These are phyloP conservation scores for Cryptosula pallasiana DNA, from an alignment of 2,888 invertebrate genomes.

Conservation along the genomic window DNA sequence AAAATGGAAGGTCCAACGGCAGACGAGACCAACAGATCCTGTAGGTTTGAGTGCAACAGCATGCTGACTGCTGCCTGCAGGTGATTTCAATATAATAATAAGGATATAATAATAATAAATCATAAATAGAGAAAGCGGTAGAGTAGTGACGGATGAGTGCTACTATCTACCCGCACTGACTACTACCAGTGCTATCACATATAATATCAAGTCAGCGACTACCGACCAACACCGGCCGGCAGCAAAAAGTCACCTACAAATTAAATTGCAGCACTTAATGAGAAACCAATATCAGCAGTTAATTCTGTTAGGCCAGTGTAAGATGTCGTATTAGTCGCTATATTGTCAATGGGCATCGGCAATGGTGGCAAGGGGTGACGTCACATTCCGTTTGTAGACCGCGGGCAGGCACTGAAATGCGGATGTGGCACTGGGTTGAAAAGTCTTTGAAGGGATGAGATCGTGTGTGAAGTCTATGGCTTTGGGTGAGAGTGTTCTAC, in stretches of 20 bases:
- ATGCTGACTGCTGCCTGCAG: not conserved
- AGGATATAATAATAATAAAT: not conserved
- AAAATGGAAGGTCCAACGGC: not conserved
- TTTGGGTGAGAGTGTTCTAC: slow-evolving; percentile 1
- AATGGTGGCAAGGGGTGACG: not conserved
- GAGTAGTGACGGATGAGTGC: not conserved
- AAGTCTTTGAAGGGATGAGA: slow-evolving; percentile 8
- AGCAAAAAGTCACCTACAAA: not conserved
- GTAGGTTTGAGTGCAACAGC: too few species aligned
- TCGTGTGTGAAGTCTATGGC: not conserved
- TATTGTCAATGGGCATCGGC: not conserved
- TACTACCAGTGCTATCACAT: not conserved
- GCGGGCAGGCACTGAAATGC: slow-evolving; percentile 1
- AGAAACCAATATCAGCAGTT: not conserved
- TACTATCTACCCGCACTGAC: not conserved
- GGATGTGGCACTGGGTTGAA: slow-evolving; percentile 21
- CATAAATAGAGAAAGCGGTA: not conserved
- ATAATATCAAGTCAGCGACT: not conserved
- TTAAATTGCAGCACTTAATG: slow-evolving; percentile 34
- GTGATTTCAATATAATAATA: not conserved
- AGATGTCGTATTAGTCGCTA: not conserved
- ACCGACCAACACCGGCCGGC: not conserved
- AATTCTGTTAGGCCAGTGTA: not conserved
- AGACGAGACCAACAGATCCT: not conserved
- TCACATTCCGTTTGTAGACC: not conserved